Base-by-base conservation (phyloP, 30 jellyfish, hydroid and myxozoan species). In the Aurelia coerulea region DNA sequence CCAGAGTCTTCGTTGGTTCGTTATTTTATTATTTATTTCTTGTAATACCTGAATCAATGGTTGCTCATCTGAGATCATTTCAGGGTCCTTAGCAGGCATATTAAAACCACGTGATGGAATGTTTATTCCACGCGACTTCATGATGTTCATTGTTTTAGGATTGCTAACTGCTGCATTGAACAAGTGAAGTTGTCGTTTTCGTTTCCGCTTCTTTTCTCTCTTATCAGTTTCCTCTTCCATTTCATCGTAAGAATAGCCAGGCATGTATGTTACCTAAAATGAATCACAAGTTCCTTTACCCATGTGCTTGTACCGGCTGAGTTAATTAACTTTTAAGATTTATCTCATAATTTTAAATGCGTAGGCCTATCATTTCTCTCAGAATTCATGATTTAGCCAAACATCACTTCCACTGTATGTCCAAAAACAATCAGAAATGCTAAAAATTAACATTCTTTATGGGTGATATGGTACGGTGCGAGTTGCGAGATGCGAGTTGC, bases 1-100 rank as follows among this genome's bases (percentile, higher is more conserved):
- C 93, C 93, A 84, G 2, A 84, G 87, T 64, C 83, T 77, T 37
- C 76, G 37, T 64, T 84, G 93, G 74, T 84, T 84, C 9, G 87
- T 73, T 16, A 84, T 84, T 69, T 84, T 84, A 52, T 84, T 84
- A 54, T 84, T 84, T 74, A 84, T 84, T 56, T 84, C 93, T 49
- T 74, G 93, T n/a, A 84, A 68, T 10, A 84, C 93, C 12, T 84
- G 82, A 23, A 84, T 13, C 16, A 84, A 73, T 9, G 93, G 93
- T 64, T 74, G 85, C 31, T 65, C 93, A 41, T 71, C 71, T 4
- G 85, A 68, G 19, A 29, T 12, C 56, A 60, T 16, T 51, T 42
- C 67, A 16, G 71, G n/a, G 29, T 74, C 93, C 82, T 84, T 84
- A 23, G 86, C 29, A 62, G 37, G 51, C n/a, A 14, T 62, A 29